Conservation (phyloP, 2,113 vertebrate genomes). For the Colinus virginianus region DNA sequence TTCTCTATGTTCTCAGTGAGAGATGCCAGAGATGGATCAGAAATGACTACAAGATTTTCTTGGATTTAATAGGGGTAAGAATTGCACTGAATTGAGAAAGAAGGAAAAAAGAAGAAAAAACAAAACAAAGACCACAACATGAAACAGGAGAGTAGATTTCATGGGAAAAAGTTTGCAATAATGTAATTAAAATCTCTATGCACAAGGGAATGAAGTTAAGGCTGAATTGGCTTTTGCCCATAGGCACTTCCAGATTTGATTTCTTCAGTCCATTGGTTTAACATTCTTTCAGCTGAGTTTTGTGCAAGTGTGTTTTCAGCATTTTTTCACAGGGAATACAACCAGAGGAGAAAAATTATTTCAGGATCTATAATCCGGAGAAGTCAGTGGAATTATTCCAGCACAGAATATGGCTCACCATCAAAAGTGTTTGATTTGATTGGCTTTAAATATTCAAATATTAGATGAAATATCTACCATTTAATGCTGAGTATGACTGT, state of each 20-base stretch:
- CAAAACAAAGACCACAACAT: neutral
- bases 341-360: neutral
- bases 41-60: neutral
- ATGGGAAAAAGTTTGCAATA: neutral
- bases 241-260: constrained; percentile 33
- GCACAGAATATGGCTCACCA: neutral
- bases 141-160: neutral
- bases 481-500: neutral
- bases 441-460: neutral
- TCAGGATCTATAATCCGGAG: neutral
- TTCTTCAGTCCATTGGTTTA: constrained; percentile 3
- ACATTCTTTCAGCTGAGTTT: constrained; percentile 20
- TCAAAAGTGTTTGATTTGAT: neutral
- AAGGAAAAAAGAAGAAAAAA: neutral
- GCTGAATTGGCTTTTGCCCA: constrained; percentile 11
- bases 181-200: constrained; percentile 39
- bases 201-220: constrained; percentile 2
- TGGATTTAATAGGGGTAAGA: neutral
- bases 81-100: neutral
- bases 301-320: neutral
- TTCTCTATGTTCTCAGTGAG: neutral
- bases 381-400: neutral
- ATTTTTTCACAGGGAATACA: neutral
- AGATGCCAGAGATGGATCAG: neutral
- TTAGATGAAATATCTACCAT: neutral